Evolutionary conservation across 2,113 vertebrate genomes (phyloP).

Genomic region (Drymodes brunneopygia): DNA sequence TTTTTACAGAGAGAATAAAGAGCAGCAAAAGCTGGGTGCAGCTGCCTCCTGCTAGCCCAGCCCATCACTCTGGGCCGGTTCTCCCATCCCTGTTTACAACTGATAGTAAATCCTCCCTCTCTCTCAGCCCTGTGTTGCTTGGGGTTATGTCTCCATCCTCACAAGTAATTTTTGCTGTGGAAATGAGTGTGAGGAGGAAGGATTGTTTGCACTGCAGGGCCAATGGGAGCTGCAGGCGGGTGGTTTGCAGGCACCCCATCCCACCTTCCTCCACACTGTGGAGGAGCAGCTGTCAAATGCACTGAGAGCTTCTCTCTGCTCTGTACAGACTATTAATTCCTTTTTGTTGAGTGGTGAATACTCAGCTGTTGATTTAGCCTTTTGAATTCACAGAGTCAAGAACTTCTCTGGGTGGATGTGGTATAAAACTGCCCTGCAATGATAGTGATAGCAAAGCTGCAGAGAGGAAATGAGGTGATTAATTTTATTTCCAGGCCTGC

Average conservation of each 20-base stretch:
- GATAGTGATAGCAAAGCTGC: not conserved
- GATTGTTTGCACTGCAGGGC: not conserved
- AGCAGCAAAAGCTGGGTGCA: not conserved
- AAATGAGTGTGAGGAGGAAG: not conserved
- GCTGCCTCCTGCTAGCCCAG: not conserved
- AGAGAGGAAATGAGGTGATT: not conserved
- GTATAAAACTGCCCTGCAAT: not conserved
- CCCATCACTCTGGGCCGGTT: fast-evolving
- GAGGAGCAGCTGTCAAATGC: not conserved
- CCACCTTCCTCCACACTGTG: not conserved
- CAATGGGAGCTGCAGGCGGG: not conserved
- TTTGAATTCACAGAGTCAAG: not conserved
- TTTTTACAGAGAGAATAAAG: not conserved
- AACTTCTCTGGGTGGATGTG: not conserved
- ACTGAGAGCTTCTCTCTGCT: not conserved
- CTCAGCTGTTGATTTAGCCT: not conserved
- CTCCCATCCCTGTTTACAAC: fast-evolving
- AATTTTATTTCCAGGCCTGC: not conserved
- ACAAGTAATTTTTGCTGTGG: not conserved
- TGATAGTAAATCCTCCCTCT: not conserved
- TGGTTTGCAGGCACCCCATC: not conserved
- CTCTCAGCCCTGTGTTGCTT: not conserved
- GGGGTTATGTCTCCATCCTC: not conserved
- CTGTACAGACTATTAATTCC: not conserved
- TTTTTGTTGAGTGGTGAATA: not conserved